Evolutionary conservation across 2,888 invertebrate species (phyloP).

Genomic region (Scaptomyza polygonia): DNA sequence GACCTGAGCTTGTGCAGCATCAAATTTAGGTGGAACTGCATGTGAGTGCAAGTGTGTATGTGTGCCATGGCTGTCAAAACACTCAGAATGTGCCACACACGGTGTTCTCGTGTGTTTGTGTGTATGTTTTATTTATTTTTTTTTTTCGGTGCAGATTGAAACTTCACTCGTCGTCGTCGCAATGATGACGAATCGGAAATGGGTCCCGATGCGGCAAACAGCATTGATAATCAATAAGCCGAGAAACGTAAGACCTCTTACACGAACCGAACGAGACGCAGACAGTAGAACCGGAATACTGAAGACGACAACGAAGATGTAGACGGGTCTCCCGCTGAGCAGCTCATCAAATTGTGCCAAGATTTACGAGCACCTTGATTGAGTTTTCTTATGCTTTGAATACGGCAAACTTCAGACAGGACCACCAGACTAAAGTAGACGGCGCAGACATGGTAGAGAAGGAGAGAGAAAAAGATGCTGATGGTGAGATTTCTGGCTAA

Average conservation of each 20-base stretch:
- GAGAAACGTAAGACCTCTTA: conserved; percentile 68
- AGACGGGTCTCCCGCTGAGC: conserved; percentile 68
- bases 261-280: conserved; percentile 29
- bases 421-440: conserved; percentile 60
- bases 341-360: conserved; percentile 79
- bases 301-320: conserved; percentile 15
- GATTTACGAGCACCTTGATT: conserved; percentile 78
- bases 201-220: conserved; percentile 63
- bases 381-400: conserved; percentile 80
- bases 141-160: conserved; percentile 61
- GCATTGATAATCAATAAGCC: conserved; percentile 75
- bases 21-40: conserved; percentile 70
- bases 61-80: conserved; percentile 70
- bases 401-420: conserved; percentile 79
- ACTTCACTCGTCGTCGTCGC: conserved; percentile 47
- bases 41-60: conserved; percentile 33
- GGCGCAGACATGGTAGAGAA: conserved; percentile 28
- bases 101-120: conserved; percentile 23
- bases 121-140: conserved; percentile 22
- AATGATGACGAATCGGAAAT: conserved; percentile 79
- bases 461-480: conserved; percentile 22
- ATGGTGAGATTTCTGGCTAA: conserved; percentile 36
- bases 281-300: neutral
- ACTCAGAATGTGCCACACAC: conserved; percentile 73
- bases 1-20: conserved; percentile 58